These are phyloP conservation scores for Spisula solida DNA, from an alignment of 2,888 invertebrate species.

Conservation along the genomic window DNA sequence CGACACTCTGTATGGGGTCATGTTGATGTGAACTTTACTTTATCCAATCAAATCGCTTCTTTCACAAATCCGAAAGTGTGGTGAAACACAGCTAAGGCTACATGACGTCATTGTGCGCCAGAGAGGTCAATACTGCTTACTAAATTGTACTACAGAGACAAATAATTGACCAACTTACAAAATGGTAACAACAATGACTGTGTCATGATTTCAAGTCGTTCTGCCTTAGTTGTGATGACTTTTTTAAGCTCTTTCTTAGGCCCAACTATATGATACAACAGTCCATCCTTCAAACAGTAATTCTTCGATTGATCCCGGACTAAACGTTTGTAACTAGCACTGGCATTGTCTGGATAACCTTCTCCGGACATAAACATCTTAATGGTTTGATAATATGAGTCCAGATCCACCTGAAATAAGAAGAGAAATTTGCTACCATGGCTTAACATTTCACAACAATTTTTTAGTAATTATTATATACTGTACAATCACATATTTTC, in stretches of 20 bases:
- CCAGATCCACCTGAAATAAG: constrained; percentile 67
- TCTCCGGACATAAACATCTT: constrained; percentile 67
- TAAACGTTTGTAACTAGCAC: constrained; percentile 71
- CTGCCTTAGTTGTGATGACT: constrained; percentile 71
- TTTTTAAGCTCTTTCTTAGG: constrained; percentile 61
- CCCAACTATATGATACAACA: constrained; percentile 71
- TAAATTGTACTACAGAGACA: too few species aligned
- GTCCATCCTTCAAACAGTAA: constrained; percentile 68
- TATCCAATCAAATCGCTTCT: too few species aligned
- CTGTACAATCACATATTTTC: too few species aligned
- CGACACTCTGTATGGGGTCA: too few species aligned
- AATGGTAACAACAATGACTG: constrained; percentile 67
- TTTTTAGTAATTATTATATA: too few species aligned
- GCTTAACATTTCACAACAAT: too few species aligned
- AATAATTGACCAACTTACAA: constrained; percentile 58
- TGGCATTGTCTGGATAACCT: constrained; percentile 70
- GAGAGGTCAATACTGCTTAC: too few species aligned
- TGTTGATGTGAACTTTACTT: too few species aligned
- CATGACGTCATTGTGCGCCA: too few species aligned
- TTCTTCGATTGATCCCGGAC: constrained; percentile 73
- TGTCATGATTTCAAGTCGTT: constrained; percentile 72
- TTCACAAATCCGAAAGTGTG: too few species aligned
- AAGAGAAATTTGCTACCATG: too few species aligned
- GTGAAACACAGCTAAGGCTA: too few species aligned
- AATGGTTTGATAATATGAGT: constrained; percentile 66